Percentiles rank a stretch among this genome's conserved stretches.
Conservation (phyloP, 2,888 invertebrate genomes). For the Rhingia campestris region DNA sequence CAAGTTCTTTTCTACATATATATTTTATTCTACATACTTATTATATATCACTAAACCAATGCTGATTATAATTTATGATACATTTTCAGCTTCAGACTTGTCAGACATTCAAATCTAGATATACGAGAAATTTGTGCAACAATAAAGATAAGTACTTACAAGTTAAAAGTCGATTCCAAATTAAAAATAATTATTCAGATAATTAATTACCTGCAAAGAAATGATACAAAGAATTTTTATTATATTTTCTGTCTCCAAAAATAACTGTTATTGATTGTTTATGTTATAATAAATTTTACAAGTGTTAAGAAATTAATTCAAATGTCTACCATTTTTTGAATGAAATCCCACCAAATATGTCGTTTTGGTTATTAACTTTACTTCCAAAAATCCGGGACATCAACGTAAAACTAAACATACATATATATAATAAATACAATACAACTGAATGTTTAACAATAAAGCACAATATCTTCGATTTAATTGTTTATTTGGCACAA, state of each 20-base stretch:
- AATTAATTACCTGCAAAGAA: slow-evolving; percentile 31
- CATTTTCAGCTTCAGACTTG: too few relatives aligned
- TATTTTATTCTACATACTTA: too few relatives aligned
- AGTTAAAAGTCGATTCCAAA: too few relatives aligned
- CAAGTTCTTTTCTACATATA: too few relatives aligned
- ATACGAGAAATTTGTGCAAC: too few relatives aligned
- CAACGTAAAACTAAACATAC: slow-evolving; percentile 6
- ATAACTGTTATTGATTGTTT: neutral
- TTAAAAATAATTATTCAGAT: neutral
- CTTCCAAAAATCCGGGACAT: slow-evolving; percentile 13
- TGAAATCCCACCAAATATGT: neutral
- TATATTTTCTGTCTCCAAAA: neutral
- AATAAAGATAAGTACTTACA: too few relatives aligned
- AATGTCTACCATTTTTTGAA: slow-evolving; percentile 7
- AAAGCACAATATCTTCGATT: slow-evolving; percentile 5
- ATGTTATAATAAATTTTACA: slow-evolving; percentile 5
- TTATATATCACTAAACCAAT: too few relatives aligned
- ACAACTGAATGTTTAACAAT: slow-evolving; percentile 15
- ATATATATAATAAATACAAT: neutral
- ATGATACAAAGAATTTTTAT: neutral
- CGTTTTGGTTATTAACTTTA: neutral
- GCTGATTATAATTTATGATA: too few relatives aligned
- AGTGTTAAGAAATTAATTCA: slow-evolving; percentile 34
- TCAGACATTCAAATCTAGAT: too few relatives aligned
- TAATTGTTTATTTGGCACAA: slow-evolving; percentile 16